Evolutionary conservation across 2,797 vertebrate species (phyloP), one percentile per base, ranked within the genome.

Genomic region (Microctenopoma lineatum): DNA sequence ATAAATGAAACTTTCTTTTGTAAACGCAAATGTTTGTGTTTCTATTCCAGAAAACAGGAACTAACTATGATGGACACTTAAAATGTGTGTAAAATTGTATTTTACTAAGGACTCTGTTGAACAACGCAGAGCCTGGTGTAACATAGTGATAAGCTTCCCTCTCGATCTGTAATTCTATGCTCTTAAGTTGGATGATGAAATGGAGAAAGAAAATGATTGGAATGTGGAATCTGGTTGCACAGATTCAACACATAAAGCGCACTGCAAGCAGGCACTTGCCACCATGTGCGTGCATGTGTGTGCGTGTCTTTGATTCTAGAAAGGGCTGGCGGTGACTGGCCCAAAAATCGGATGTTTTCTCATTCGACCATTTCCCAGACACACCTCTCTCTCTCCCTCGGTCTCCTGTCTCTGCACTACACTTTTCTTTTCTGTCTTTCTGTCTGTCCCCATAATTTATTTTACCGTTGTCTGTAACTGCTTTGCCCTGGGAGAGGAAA

Each of bases 331-430:
- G 59, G 82, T 73, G 85, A 90, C 84, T 91, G 88, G 90, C 77
- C 80, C 80, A 85, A 77, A 86, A 85, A 90, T 91, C 89, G 90
- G 90, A 92, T 92, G 90, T 92, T 91, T 91, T 90, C 74, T 89
- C 84, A 90, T 77, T 79, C 80, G 54, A 83, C 76, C 67, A 29
- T 82, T 91, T 91, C 90, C 83, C 84, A 86, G 89, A 85, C 90
- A 89, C 89, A 87, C 91, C 91, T 89, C 83, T 72, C 67, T 70
- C 69, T 77, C 56, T 46, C 52, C 18, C 25, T 27, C 32, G 34
- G 46, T 70, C 59, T 71, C 47, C 46, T 15, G 27, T 51, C 62
- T 70, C 29, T 32, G 48, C 32, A 18, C 27, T 11, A 18, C 41
- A 29, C 25, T 42, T 36, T 41, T 41, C 38, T 16, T 16, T 56